Conservation (phyloP, 30 jellyfish, hydroid and myxozoan genomes). For the Mastigias papua region DNA sequence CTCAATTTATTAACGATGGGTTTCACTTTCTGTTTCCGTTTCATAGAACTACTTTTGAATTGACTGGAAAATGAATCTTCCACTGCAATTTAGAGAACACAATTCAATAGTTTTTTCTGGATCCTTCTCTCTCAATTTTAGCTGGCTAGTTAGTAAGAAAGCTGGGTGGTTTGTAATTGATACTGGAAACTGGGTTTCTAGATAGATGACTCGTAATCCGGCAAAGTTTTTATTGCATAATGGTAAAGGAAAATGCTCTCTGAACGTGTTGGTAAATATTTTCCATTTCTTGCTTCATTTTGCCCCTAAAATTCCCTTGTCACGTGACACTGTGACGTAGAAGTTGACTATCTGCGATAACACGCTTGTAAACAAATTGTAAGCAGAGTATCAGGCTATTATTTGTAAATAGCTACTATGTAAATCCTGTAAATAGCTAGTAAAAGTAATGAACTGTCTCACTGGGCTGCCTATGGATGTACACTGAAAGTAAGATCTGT, state of each 20-base stretch:
- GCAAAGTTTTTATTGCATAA: not conserved
- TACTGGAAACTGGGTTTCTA: no score
- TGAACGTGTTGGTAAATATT: not conserved
- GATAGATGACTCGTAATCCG: not conserved
- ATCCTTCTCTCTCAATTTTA: no score
- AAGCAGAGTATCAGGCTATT: not conserved
- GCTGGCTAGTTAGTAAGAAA: no score
- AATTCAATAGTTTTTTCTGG: no score
- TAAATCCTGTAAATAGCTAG: not conserved
- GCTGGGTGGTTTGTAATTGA: no score
- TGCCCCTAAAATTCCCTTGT: not conserved
- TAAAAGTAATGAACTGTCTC: not conserved
- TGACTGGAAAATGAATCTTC: no score
- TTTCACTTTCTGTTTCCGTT: not conserved
- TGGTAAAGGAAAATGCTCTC: not conserved
- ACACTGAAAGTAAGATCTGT: not conserved
- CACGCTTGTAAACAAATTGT: not conserved
- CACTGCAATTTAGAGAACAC: no score
- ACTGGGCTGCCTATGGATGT: not conserved
- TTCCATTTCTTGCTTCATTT: not conserved
- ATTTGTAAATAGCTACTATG: not conserved
- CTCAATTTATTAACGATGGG: not conserved
- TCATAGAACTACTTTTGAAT: no score
- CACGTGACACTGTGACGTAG: not conserved
- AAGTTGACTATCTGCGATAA: not conserved